These are phyloP conservation scores for Sebastes flavidus DNA, from an alignment of 2,797 vertebrate genomes.

Conservation along the genomic window DNA sequence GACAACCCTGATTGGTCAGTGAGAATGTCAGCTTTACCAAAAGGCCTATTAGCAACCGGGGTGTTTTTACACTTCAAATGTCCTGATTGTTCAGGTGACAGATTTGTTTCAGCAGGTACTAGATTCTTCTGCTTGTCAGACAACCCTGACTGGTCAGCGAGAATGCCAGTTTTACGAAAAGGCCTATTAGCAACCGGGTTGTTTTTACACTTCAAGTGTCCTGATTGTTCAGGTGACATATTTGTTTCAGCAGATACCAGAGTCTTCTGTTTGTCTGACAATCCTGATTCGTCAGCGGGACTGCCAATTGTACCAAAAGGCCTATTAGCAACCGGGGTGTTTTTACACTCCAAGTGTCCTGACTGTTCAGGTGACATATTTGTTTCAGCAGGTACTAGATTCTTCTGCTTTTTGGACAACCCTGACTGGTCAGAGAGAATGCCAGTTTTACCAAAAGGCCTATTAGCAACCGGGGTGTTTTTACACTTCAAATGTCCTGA, in stretches of 20 bases:
- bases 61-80: slow-evolving; percentile 50
- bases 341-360: too few relatives aligned
- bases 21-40: neutral
- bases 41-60: neutral
- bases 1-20: slow-evolving; percentile 27
- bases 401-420: slow-evolving; percentile 30
- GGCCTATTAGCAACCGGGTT: too few relatives aligned
- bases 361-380: slow-evolving; percentile 23
- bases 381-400: slow-evolving; percentile 23
- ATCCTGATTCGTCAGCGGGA: too few relatives aligned
- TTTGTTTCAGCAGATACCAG: too few relatives aligned
- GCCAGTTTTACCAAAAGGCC: neutral
- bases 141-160: too few relatives aligned
- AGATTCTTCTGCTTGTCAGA: neutral
- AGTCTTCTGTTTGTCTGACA: too few relatives aligned
- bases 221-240: too few relatives aligned
- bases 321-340: too few relatives aligned
- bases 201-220: too few relatives aligned
- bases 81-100: slow-evolving; percentile 33
- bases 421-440: slow-evolving; percentile 25
- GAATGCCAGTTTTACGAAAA: too few relatives aligned
- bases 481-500: slow-evolving; percentile 51
- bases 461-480: slow-evolving; percentile 15
- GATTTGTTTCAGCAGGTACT: slow-evolving; percentile 28
- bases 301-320: too few relatives aligned